Conservation (phyloP, 2,888 invertebrate species). For the Tethea ocularis region DNA sequence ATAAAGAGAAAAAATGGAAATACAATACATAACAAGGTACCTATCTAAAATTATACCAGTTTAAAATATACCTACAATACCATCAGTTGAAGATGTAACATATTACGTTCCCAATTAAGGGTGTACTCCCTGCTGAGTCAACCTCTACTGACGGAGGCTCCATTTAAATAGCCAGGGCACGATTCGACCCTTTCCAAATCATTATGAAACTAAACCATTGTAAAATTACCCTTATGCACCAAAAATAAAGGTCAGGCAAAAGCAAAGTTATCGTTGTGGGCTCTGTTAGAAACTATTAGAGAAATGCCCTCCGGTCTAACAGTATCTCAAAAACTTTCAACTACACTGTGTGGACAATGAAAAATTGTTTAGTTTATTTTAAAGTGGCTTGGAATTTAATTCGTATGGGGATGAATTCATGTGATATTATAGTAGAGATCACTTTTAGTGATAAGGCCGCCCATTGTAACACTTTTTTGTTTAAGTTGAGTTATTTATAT, state of each 20-base stretch:
- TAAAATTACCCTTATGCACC: constrained; percentile 30
- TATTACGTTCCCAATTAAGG: constrained; percentile 82
- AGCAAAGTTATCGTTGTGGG: constrained; percentile 40
- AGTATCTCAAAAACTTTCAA: constrained; percentile 65
- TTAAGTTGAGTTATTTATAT: too few relatives aligned
- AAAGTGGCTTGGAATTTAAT: neutral
- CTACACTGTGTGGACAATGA: constrained; percentile 66
- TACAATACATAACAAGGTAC: constrained; percentile 11
- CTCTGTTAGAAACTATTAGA: constrained; percentile 68
- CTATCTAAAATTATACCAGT: constrained; percentile 40
- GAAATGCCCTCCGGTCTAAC: constrained; percentile 64
- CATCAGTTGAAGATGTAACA: constrained; percentile 65
- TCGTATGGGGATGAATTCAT: neutral
- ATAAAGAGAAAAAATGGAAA: neutral
- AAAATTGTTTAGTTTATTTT: constrained; percentile 45
- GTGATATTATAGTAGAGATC: too few relatives aligned
- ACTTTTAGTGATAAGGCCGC: too few relatives aligned
- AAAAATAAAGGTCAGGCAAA: constrained; percentile 26
- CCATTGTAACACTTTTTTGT: too few relatives aligned
- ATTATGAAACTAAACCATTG: constrained; percentile 13
- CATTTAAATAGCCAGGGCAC: constrained; percentile 74
- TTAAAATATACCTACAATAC: constrained; percentile 38
- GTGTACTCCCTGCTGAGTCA: constrained; percentile 72
- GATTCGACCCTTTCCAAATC: constrained; percentile 61
- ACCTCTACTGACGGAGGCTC: constrained; percentile 68